Conservation (phyloP, 2,888 invertebrate species). For the Limnephilus rhombicus region DNA sequence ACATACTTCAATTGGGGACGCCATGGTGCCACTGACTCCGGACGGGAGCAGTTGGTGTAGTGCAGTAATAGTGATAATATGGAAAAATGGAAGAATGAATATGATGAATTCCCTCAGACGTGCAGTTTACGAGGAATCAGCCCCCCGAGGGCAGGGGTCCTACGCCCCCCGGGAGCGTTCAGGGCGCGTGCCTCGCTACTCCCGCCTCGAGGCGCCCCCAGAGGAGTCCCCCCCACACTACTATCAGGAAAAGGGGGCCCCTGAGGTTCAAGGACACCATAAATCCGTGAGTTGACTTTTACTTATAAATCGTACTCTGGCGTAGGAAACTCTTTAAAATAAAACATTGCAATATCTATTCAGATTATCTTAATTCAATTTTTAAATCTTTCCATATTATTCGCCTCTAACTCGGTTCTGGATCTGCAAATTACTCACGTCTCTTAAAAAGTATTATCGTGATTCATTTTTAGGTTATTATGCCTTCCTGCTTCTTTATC, state of each 20-base stretch:
- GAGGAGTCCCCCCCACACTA: slow-evolving; percentile 72
- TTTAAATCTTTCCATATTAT: not conserved
- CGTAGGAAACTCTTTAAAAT: not conserved
- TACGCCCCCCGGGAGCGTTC: slow-evolving; percentile 48
- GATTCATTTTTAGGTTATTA: too few species aligned
- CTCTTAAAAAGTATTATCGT: too few species aligned
- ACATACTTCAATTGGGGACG: too few species aligned
- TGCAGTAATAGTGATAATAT: too few species aligned
- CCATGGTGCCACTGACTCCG: too few species aligned
- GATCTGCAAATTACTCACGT: not conserved
- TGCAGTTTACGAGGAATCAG: slow-evolving; percentile 68
- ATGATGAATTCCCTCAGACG: slow-evolving; percentile 43
- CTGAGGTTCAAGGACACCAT: slow-evolving; percentile 45
- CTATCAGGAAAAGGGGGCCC: slow-evolving; percentile 66
- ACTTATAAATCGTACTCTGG: not conserved
- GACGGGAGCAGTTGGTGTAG: too few species aligned
- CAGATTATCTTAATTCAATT: not conserved
- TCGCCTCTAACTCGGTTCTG: not conserved
- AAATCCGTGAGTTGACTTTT: slow-evolving; percentile 53
- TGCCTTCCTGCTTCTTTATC: too few species aligned
- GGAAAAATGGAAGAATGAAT: too few species aligned
- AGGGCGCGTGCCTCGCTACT: slow-evolving; percentile 22
- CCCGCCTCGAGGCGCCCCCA: slow-evolving; percentile 69
- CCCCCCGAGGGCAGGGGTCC: slow-evolving; percentile 10
- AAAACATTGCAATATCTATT: not conserved